Evolutionary conservation across 2,888 invertebrate genomes (phyloP).

Genomic region (Chromoteleia sp.): DNA sequence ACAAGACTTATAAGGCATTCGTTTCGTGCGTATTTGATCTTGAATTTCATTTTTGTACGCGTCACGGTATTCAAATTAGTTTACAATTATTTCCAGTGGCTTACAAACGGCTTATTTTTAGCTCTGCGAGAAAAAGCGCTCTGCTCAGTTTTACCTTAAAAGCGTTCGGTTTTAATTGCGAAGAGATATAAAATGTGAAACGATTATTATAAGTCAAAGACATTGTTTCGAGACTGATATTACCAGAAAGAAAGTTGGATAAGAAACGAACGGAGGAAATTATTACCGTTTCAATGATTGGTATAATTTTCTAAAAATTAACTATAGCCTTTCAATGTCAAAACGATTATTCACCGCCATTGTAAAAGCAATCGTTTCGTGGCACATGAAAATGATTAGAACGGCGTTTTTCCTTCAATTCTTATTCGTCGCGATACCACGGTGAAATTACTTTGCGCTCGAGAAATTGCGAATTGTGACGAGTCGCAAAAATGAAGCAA

Average conservation of each 20-base stretch:
- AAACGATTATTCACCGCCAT: conserved; percentile 28
- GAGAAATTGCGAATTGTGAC: too few species aligned
- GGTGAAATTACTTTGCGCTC: conserved; percentile 3
- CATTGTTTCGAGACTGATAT: conserved; percentile 17
- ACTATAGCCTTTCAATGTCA: conserved; percentile 41
- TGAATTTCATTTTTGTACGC: conserved; percentile 20
- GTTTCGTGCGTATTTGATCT: not conserved
- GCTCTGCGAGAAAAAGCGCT: not conserved
- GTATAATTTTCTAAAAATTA: conserved; percentile 45
- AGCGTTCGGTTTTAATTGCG: not conserved
- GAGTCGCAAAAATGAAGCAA: too few species aligned
- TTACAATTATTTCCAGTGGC: conserved; percentile 16
- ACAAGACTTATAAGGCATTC: conserved; percentile 16
- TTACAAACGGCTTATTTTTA: conserved; percentile 3
- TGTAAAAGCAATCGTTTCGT: conserved; percentile 18
- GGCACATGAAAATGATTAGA: conserved; percentile 6
- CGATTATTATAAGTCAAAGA: conserved; percentile 10
- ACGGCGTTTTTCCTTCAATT: not conserved
- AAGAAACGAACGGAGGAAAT: conserved; percentile 18
- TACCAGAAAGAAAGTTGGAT: conserved; percentile 20
- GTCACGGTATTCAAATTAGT: conserved; percentile 30
- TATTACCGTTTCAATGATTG: conserved; percentile 19
- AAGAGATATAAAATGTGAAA: conserved; percentile 3
- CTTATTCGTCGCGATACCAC: conserved; percentile 13
- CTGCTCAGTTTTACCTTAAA: not conserved